phyloP scores from a whole-genome alignment of 2,797 vertebrate species.

The Ptychadena robeensis region DNA sequence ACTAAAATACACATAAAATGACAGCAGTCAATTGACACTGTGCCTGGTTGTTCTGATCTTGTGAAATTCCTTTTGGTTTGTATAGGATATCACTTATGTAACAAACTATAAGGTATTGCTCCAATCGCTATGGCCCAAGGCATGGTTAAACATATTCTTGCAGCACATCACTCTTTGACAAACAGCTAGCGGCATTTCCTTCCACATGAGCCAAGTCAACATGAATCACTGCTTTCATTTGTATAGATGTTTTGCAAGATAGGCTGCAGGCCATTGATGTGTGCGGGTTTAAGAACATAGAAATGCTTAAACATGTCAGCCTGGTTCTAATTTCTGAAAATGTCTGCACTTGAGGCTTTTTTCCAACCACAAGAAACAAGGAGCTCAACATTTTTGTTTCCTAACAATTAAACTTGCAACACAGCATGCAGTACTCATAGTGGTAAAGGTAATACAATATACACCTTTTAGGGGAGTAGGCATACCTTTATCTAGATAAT shows the following conservation, averaged over 20 bases:
- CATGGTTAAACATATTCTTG: neutral
- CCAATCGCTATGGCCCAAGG: neutral
- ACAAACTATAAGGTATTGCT: neutral
- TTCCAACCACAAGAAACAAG: conserved; percentile 32
- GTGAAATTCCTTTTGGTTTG: too few species aligned
- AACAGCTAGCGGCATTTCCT: conserved; percentile 46
- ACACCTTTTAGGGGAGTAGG: too few species aligned
- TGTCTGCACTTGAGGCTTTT: conserved; percentile 35
- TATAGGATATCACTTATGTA: too few species aligned
- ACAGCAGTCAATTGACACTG: too few species aligned
- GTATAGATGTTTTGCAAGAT: conserved; percentile 55
- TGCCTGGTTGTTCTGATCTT: too few species aligned
- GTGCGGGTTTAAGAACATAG: conserved; percentile 27
- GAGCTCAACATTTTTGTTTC: conserved; percentile 23
- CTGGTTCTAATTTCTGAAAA: conserved; percentile 51
- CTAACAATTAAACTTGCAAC: conserved; percentile 12
- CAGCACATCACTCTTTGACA: neutral
- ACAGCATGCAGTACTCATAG: neutral
- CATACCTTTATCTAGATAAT: too few species aligned
- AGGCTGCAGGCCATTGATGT: conserved; percentile 45
- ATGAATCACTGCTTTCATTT: conserved; percentile 49
- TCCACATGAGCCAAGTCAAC: conserved; percentile 22
- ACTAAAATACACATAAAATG: too few species aligned
- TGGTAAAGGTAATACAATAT: neutral
- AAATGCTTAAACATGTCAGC: conserved; percentile 59